Conservation (phyloP, 2,888 invertebrate species). For the Belgica antarctica region DNA sequence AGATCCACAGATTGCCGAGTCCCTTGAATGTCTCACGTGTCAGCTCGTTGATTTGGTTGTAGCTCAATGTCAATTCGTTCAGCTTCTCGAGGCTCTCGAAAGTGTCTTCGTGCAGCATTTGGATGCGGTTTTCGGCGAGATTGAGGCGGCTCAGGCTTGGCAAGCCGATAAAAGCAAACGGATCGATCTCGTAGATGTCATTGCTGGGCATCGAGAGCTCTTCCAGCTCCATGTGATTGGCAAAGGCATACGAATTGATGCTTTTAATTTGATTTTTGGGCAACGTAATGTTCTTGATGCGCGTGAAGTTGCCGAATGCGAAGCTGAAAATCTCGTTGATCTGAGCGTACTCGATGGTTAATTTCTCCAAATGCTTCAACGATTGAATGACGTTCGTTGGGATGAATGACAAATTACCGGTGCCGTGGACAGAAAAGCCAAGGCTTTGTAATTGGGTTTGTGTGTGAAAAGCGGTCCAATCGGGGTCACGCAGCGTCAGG, state of each 20-base stretch:
- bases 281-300: conserved; percentile 65
- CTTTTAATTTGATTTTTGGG: conserved; percentile 68
- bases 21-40: conserved; percentile 77
- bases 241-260: conserved; percentile 68
- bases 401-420: conserved; percentile 67
- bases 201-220: conserved; percentile 73
- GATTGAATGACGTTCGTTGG: conserved; percentile 69
- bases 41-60: conserved; percentile 71
- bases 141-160: conserved; percentile 71
- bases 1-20: conserved; percentile 67
- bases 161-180: conserved; percentile 70
- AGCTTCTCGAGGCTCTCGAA: conserved; percentile 72
- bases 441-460: conserved; percentile 70
- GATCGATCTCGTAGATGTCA: conserved; percentile 69
- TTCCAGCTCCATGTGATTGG: conserved; percentile 68
- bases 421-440: conserved; percentile 68
- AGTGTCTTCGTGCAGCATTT: conserved; percentile 79
- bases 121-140: conserved; percentile 82
- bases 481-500: conserved; percentile 65
- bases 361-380: conserved; percentile 64
- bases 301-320: conserved; percentile 72
- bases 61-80: conserved; percentile 75
- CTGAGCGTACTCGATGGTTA: conserved; percentile 71
- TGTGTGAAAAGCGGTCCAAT: conserved; percentile 73
- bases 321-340: conserved; percentile 68